A percentile compares a stretch with the other conserved stretches of the same genome.
These are phyloP conservation scores for Melanotaenia pygmaea DNA, from an alignment of 2,797 vertebrate species.

Conservation along the genomic window DNA sequence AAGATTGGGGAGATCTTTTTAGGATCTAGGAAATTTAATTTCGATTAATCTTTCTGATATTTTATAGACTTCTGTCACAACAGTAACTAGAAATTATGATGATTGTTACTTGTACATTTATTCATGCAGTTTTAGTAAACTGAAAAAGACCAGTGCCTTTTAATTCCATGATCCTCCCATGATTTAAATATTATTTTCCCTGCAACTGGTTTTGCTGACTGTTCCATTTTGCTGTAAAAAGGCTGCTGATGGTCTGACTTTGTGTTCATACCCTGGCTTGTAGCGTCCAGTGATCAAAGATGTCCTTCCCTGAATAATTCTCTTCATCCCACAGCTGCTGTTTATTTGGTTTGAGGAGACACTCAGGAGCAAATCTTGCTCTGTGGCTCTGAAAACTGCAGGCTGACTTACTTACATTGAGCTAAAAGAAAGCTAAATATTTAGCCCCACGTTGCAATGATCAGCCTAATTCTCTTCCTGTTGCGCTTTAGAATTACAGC, in stretches of 20 bases:
- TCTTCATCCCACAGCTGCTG: slow-evolving; percentile 50
- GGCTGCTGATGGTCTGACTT: not conserved
- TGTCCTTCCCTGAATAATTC: slow-evolving; percentile 21
- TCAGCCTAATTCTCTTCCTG: slow-evolving; percentile 58
- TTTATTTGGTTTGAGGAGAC: slow-evolving; percentile 65
- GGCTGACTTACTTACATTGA: slow-evolving; percentile 57
- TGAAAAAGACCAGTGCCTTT: not conserved
- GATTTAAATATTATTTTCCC: not conserved
- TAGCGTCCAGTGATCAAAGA: slow-evolving; percentile 3
- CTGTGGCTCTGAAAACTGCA: slow-evolving; percentile 27
- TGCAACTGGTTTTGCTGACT: not conserved
- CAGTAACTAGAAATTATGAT: not conserved
- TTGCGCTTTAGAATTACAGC: slow-evolving; percentile 50
- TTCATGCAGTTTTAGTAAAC: not conserved
- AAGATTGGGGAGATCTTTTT: not conserved
- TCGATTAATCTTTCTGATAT: not conserved
- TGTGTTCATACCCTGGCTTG: not conserved
- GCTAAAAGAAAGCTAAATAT: slow-evolving; percentile 65
- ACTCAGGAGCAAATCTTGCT: slow-evolving; percentile 33
- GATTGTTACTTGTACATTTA: not conserved
- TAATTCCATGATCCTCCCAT: not conserved
- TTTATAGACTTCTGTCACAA: not conserved
- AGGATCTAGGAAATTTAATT: not conserved
- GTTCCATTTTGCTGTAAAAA: not conserved
- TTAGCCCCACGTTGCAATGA: slow-evolving; percentile 53